Base-by-base conservation (phyloP, 2,113 vertebrate genomes). In the Bos javanicus region DNA sequence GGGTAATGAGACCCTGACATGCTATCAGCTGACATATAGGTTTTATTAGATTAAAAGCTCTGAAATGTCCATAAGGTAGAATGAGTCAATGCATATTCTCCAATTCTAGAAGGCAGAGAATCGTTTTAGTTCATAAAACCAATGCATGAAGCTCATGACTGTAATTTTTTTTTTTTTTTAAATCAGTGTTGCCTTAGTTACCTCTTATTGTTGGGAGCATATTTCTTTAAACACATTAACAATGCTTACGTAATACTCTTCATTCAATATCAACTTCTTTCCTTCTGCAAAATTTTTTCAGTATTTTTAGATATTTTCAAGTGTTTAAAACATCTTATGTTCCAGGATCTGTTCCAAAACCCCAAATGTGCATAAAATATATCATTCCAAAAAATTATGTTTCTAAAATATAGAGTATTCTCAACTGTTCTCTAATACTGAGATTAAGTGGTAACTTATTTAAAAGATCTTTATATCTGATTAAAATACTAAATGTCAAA, bases 11-110 rank as follows among this genome's bases (percentile, higher is more conserved):
- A 87, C 86, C 50, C 83, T 93, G 89, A 84, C 91, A 28, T 30
- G 57, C 62, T 94, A 30, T 86, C 4, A 1, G 60, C 62, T 94
- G 86, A 95, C 93, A 97, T 81, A 78, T 25, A 94, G 52, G 56
- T 94, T 98, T 92, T 94, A 97, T 96, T 97, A 97, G 87, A 97
- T 97, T 81, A 96, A 97, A 94, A 95, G 95, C 84, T 91, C 91
- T 87, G 62, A 93, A 91, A 94, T 96, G 78, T 23, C 96, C 71
- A 89, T 80, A 87, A 88, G 82, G 96, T 87, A 96, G 62, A 96
- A 92, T 60, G 90, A 98, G 46, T 46, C 9, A 0, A 30, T 62
- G 62, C 95, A 95, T 95, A 96, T 33, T 76, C 43, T 90, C 19
- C 36, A 39, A 46, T 90, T 95, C n/a, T 56, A 62, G 85, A 90